phyloP scores from a whole-genome alignment of 2,888 invertebrate genomes.

The Melanostoma scalare region DNA sequence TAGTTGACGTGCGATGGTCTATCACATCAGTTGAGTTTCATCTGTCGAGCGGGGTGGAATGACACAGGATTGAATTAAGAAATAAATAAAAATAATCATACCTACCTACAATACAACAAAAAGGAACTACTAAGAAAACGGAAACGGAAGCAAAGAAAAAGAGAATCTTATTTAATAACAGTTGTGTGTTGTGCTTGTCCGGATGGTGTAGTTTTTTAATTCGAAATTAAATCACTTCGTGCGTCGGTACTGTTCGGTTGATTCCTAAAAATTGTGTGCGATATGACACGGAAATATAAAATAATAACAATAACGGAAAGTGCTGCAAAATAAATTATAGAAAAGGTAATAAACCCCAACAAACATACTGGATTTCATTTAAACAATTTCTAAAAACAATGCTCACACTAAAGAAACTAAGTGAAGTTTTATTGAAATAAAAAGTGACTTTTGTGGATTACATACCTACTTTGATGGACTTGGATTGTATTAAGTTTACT shows the following conservation, averaged over 20 bases:
- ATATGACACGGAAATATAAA: constrained; percentile 41
- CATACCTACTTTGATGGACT: constrained; percentile 7
- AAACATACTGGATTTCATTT: constrained; percentile 1
- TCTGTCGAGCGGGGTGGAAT: constrained; percentile 76
- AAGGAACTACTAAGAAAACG: constrained; percentile 39
- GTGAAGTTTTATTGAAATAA: neutral
- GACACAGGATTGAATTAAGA: constrained; percentile 48
- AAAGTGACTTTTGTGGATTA: neutral
- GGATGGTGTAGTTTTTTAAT: constrained; percentile 59
- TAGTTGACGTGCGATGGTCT: constrained; percentile 79
- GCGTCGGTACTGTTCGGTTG: constrained; percentile 55
- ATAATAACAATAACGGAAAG: constrained; percentile 46
- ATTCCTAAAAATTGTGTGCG: constrained; percentile 36
- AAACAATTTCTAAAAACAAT: no score
- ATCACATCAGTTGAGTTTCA: constrained; percentile 79
- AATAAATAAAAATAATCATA: constrained; percentile 23
- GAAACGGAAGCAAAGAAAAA: constrained; percentile 69
- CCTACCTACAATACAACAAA: constrained; percentile 4
- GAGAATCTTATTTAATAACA: constrained; percentile 64
- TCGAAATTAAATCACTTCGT: constrained; percentile 54
- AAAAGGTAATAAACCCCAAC: constrained; percentile 57
- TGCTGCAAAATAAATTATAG: constrained; percentile 41
- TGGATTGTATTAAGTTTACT: constrained; percentile 1
- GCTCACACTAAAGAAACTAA: constrained; percentile 4
- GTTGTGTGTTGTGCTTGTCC: constrained; percentile 54